A percentile compares a stretch with the other conserved stretches of the same genome.
phyloP scores from a whole-genome alignment of 2,888 invertebrate species.

The Schizaphis graminum region DNA sequence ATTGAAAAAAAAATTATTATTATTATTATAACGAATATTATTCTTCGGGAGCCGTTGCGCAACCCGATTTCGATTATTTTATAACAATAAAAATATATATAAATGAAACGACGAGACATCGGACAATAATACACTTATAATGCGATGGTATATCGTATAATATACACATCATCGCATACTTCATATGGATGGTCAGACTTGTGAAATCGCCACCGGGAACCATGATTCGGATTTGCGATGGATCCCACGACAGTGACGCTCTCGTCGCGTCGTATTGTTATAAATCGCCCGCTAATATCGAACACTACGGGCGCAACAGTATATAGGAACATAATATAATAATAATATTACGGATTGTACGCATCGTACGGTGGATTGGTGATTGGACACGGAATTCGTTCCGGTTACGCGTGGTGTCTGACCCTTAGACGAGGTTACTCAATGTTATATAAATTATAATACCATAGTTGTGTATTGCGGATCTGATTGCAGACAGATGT shows the following conservation, averaged over 20 bases:
- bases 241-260: slow-evolving; percentile 6
- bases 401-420: slow-evolving; percentile 9
- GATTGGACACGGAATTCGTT: slow-evolving; percentile 41
- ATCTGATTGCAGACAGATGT: not conserved
- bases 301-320: not conserved
- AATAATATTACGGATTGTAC: not conserved
- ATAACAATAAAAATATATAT: slow-evolving; percentile 1
- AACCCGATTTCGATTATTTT: not conserved
- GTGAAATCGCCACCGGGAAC: slow-evolving; percentile 8
- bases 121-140: slow-evolving; percentile 1
- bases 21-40: not conserved
- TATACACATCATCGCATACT: not conserved
- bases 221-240: not conserved
- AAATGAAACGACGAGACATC: not conserved
- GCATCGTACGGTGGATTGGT: not conserved
- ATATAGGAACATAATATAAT: not conserved
- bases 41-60: not conserved
- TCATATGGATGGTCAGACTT: slow-evolving; percentile 8
- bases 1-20: slow-evolving; percentile 1
- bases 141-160: not conserved
- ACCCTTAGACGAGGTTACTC: slow-evolving; percentile 13
- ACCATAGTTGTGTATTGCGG: not conserved
- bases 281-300: not conserved
- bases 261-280: not conserved
- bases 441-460: not conserved